Base-by-base conservation (phyloP, 2,113 vertebrate genomes). In the Philantomba maxwellii region DNA sequence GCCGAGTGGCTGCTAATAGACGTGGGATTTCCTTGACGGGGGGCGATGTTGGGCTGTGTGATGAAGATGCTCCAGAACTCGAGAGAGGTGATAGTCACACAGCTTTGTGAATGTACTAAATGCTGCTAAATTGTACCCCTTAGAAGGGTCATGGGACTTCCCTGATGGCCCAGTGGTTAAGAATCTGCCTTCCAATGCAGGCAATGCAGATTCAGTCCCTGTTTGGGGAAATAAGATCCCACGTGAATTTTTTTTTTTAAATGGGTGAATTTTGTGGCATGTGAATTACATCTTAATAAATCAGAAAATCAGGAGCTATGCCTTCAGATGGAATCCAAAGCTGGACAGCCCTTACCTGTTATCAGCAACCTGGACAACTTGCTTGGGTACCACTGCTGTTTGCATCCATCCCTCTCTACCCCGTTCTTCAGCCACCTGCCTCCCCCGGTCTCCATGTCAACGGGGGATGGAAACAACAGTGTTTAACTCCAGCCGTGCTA, bases 61-160 rank as follows among this genome's bases (percentile, higher is more conserved):
- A 51, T 7, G 21, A 57, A 90, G 36, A 39, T 1, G 13, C 7
- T n/a, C 21, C 14, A 33, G 58, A 47, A 6, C 26, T 45, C 8
- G 53, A 4, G 15, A 7, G 16, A 1, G 1, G 58, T 0, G 53
- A 9, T 7, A 26, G 15, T 8, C 6, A 4, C 2, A 6, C 49
- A n/a, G 2, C 82, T 55, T 70, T 21, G 58, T 6, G n/a, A 70
- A 43, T 7, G 25, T 33, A 26, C 30, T 28, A 51, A 26, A 36
- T 6, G 58, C 73, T n/a, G 6, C 84, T 33, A 30, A 25, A 13
- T 2, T 9, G 30, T 75, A 43, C 39, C 70, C 23, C 6, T 75
- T 43, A 43, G 39, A 43, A 75, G 23, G 39, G 70, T 26, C 39
- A 26, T 43, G 70, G 39, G 70, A 75, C 39, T 75, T 43, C 23